phyloP scores from a whole-genome alignment of 2,113 vertebrate species.

The Theropithecus gelada region DNA sequence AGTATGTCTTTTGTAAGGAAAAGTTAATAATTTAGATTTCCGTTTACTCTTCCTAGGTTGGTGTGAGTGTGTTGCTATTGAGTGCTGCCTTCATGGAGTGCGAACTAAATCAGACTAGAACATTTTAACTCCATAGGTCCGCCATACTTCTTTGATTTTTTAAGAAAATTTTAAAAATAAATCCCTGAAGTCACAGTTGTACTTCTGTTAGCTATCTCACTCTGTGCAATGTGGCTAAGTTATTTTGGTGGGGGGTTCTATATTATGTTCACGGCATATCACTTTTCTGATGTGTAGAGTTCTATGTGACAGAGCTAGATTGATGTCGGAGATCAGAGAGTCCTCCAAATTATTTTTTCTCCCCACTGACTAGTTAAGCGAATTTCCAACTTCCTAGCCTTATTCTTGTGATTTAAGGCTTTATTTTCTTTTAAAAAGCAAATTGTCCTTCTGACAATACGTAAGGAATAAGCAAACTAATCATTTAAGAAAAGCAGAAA shows the following conservation, averaged over 20 bases:
- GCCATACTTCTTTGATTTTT: background rate
- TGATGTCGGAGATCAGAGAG: background rate
- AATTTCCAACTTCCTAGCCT: background rate
- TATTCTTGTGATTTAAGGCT: background rate
- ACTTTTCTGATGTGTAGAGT: background rate
- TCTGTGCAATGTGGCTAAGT: background rate
- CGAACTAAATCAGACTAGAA: background rate
- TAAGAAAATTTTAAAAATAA: background rate
- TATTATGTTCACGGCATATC: background rate
- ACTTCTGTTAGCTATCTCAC: background rate
- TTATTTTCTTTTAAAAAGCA: background rate
- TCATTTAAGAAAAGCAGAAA: background rate
- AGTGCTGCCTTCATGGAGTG: background rate
- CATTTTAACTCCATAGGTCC: background rate
- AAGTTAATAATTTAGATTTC: background rate
- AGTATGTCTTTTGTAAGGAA: background rate
- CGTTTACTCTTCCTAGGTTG: background rate
- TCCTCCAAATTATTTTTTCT: background rate
- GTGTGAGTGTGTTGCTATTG: background rate
- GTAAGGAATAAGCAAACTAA: background rate
- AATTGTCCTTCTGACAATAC: background rate
- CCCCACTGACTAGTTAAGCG: background rate
- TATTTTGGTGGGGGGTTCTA: background rate
- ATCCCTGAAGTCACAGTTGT: background rate
- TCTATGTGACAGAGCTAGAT: background rate